Evolutionary conservation across 2,888 invertebrate genomes (phyloP).

Genomic region (Eupeodes latifasciatus): DNA sequence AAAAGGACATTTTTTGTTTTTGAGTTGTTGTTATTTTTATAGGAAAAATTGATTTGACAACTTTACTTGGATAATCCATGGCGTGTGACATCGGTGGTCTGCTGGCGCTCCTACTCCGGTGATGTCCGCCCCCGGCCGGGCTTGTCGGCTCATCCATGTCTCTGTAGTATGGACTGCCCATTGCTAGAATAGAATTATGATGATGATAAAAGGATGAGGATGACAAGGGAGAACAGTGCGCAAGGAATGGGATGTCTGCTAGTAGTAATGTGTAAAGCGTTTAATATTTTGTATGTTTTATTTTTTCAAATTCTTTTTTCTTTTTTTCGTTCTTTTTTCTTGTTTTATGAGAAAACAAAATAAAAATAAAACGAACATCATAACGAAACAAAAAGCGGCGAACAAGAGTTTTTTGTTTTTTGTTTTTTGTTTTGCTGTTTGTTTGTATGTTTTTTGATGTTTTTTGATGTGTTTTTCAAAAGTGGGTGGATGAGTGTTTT

Average conservation of each 20-base stretch:
- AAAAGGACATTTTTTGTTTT: neutral
- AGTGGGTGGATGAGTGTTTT: conserved; percentile 70
- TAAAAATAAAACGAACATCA: conserved; percentile 77
- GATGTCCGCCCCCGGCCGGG: conserved; percentile 93
- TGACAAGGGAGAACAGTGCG: conserved; percentile 80
- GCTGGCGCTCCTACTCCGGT: conserved; percentile 92
- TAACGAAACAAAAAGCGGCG: conserved; percentile 74
- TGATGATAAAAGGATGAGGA: conserved; percentile 85
- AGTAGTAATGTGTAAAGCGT: conserved; percentile 76
- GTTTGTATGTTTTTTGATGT: conserved; percentile 48
- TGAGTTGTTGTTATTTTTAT: neutral
- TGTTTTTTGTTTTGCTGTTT: conserved; percentile 40
- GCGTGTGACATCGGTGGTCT: conserved; percentile 87
- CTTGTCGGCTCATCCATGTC: conserved; percentile 93
- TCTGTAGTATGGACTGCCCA: conserved; percentile 89
- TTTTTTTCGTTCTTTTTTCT: conserved; percentile 67
- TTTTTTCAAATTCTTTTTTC: conserved; percentile 58
- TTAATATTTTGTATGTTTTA: conserved; percentile 65
- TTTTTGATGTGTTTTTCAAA: conserved; percentile 10
- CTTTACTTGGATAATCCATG: conserved; percentile 86
- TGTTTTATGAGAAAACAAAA: conserved; percentile 72
- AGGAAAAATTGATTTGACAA: conserved; percentile 2
- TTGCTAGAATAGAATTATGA: conserved; percentile 85
- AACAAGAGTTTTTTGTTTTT: conserved; percentile 73
- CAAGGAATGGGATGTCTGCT: conserved; percentile 77